Evolutionary conservation across 1,140 invertebrate genomes (phyloP), one percentile per base, ranked within the genome.

Genomic region (Hermetia illucens): DNA sequence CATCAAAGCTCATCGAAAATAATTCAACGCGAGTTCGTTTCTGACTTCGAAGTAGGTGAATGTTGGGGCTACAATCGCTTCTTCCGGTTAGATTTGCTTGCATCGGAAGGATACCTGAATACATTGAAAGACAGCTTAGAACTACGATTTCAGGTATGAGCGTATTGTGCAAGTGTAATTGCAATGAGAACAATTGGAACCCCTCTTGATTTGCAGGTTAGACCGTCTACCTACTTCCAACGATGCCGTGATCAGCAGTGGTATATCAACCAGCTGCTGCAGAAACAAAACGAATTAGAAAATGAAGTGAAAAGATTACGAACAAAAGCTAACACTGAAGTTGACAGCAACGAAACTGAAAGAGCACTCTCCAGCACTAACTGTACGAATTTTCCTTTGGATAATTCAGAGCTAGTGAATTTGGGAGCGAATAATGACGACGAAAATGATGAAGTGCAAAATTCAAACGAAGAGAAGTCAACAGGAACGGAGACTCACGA

Each of bases 21-120:
- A 57, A 91, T 93, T 47, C 83, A 91, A 6, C 67, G 80, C 41
- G 80, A 85, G 69, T 95, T 93, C 65, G 86, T 89, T 1, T 92
- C 88, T 1, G 89, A 93, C 64, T 94, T 95, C 70, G 89, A 93
- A 67, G 86, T 93, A 42, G 88, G 88, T n/a, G 90, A 95, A 69
- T 95, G 89, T 55, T 94, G 89, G 90, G 90, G 90, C 6, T 95
- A 94, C 57, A 95, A 93, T 58, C 67, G 89, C 43, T 95, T 95
- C 63, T 95, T 92, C 60, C 66, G 88, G 36, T 69, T 95, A 33
- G 89, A 93, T 66, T 65, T 91, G 25, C 68, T 95, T 10, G 86
- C 83, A 15, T 84, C 77, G 48, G 89, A 94, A 68, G 89, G 90
- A 0, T 95, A 91, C 58, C 65, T 82, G 32, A 80, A 83, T 54